Percentiles rank a stretch among this genome's conserved stretches.
phyloP scores from a whole-genome alignment of 2,797 vertebrate species.

The Xenopus petersii region DNA sequence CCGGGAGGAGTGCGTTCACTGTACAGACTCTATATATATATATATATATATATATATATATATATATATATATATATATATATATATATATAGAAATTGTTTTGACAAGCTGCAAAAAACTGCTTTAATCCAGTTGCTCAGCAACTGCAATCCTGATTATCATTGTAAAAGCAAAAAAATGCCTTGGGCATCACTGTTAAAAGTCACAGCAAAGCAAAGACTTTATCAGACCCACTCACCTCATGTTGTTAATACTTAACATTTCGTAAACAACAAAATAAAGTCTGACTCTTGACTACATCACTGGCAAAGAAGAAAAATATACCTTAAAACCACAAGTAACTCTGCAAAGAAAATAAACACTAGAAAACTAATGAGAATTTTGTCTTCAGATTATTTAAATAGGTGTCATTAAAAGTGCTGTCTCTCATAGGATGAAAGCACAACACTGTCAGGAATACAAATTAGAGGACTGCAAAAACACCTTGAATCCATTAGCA shows the following conservation, averaged over 20 bases:
- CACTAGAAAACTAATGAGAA: constrained; percentile 1
- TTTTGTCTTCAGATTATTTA: constrained; percentile 1
- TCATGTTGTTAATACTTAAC: constrained; percentile 50
- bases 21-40: no score
- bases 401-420: constrained; percentile 1
- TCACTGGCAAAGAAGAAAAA: constrained; percentile 3
- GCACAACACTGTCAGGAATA: not conserved
- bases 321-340: not conserved
- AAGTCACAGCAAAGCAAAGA: constrained; percentile 48
- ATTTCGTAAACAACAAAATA: constrained; percentile 49
- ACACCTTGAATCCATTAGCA: not conserved
- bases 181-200: constrained; percentile 55
- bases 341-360: not conserved
- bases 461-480: not conserved
- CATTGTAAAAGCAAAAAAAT: constrained; percentile 52
- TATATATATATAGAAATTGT: constrained; percentile 54
- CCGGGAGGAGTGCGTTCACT: no score
- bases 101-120: constrained; percentile 49
- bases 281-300: constrained; percentile 44
- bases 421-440: not conserved
- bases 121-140: constrained; percentile 24
- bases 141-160: constrained; percentile 53
- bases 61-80: no score
- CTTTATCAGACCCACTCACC: constrained; percentile 57
- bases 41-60: no score